These are phyloP conservation scores for Oncorhynchus clarkii DNA, from an alignment of 2,113 vertebrate genomes.

Conservation along the genomic window DNA sequence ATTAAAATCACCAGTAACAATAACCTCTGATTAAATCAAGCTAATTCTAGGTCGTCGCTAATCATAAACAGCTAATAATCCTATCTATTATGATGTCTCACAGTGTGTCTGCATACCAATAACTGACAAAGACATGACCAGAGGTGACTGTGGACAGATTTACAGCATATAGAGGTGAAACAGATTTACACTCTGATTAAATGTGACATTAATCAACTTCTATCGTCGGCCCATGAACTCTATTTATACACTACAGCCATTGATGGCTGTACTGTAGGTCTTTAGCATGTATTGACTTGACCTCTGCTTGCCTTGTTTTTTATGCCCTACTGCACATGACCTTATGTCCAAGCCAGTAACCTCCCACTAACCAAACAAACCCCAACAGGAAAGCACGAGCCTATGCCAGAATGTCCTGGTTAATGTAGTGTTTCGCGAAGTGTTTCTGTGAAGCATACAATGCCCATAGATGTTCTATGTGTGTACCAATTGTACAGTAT, in stretches of 20 bases:
- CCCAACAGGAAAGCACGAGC: neutral
- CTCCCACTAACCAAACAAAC: neutral
- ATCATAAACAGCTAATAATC: neutral
- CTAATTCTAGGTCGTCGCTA: too few relatives aligned
- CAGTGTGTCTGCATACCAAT: neutral
- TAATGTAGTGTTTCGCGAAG: too few relatives aligned
- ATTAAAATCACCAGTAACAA: too few relatives aligned
- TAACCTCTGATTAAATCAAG: too few relatives aligned
- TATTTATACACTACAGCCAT: neutral
- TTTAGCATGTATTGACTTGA: neutral
- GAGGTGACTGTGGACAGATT: neutral
- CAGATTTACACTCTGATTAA: slow-evolving; percentile 10
- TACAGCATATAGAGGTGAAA: neutral
- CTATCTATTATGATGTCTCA: neutral
- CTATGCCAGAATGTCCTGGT: too few relatives aligned
- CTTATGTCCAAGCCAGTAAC: neutral
- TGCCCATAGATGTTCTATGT: neutral
- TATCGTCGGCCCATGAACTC: slow-evolving; percentile 1
- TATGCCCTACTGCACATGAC: neutral
- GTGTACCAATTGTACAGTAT: too few relatives aligned
- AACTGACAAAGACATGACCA: neutral
- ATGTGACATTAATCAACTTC: slow-evolving; percentile 17
- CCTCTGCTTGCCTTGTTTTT: neutral
- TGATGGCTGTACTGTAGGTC: neutral
- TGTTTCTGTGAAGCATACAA: too few relatives aligned